Conservation (phyloP, 2,797 vertebrate genomes). For the Mus spretus region DNA sequence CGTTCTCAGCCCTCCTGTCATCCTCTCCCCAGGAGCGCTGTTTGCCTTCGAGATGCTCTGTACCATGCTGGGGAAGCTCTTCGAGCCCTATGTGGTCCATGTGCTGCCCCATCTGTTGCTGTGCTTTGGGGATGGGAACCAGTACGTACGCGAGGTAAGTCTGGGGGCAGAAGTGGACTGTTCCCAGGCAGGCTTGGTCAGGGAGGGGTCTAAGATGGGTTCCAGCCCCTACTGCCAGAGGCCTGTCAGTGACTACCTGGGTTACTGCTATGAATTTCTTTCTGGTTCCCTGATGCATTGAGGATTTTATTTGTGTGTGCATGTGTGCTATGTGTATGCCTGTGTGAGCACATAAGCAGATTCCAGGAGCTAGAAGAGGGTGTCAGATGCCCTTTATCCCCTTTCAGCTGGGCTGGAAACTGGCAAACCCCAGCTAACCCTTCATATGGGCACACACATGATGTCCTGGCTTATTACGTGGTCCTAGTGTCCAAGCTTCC, state of each 20-base stretch:
- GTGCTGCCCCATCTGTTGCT: constrained; percentile 97
- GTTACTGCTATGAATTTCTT: background rate
- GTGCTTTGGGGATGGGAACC: constrained; percentile 99
- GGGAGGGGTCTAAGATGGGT: background rate
- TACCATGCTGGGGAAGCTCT: constrained; percentile 98
- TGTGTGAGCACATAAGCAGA: background rate
- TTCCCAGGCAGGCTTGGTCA: background rate
- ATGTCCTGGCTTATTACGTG: background rate
- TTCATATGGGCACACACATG: background rate
- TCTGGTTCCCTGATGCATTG: background rate
- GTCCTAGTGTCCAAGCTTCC: background rate
- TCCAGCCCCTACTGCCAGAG: background rate
- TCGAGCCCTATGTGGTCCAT: constrained; percentile 98
- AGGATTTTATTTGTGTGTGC: background rate
- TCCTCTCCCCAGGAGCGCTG: constrained; percentile 91
- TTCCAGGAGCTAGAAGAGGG: background rate
- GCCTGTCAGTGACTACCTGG: background rate
- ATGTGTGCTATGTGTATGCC: background rate
- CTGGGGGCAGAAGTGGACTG: background rate
- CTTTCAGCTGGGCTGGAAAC: background rate
- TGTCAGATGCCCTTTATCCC: no score
- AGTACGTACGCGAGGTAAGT: constrained; percentile 98
- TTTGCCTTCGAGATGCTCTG: constrained; percentile 99
- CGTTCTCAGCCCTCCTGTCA: background rate
- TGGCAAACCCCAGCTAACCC: background rate